Evolutionary conservation across 1,140 invertebrate genomes (phyloP).

Genomic region (Lucilia sericata): DNA sequence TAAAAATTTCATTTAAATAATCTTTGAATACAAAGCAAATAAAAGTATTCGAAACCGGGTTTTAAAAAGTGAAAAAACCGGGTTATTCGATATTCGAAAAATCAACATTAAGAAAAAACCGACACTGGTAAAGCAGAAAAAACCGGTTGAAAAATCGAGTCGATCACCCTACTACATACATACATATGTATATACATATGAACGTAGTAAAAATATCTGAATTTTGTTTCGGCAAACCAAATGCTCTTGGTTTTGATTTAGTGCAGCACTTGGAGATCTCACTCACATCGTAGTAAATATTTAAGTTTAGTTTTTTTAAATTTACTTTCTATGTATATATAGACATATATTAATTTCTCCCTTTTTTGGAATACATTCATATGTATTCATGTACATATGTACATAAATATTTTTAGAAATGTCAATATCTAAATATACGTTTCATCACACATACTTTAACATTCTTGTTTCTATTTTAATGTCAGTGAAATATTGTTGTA

Average conservation of each 20-base stretch:
- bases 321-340: background rate
- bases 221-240: background rate
- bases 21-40: no score
- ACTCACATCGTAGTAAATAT: background rate
- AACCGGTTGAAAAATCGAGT: no score
- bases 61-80: no score
- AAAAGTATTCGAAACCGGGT: no score
- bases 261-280: background rate
- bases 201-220: no score
- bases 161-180: no score
- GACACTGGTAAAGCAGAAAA: no score
- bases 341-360: background rate
- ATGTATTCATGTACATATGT: no score
- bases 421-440: background rate
- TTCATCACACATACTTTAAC: background rate
- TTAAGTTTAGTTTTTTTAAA: constrained; percentile 2
- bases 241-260: background rate
- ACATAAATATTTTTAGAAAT: constrained; percentile 11
- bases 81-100: no score
- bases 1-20: no score
- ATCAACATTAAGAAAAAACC: no score
- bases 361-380: background rate
- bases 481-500: background rate
- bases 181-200: no score
- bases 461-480: background rate